Base-by-base conservation (phyloP, 2,113 vertebrate genomes). In the Ornithorhynchus anatinus region DNA sequence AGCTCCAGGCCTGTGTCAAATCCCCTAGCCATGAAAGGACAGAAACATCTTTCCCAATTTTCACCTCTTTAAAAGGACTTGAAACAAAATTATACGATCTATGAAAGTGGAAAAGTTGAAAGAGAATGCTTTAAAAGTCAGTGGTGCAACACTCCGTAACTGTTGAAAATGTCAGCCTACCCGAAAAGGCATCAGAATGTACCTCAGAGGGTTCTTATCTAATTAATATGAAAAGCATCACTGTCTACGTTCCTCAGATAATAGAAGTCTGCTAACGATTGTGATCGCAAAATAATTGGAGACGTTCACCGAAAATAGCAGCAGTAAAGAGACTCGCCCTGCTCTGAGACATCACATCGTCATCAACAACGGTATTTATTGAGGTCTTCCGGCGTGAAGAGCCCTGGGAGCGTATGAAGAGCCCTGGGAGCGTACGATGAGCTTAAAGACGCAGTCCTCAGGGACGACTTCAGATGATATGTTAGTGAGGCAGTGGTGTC, bases 161-260 rank as follows among this genome's bases (percentile, higher is more conserved):
- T 52, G 53, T 77, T 74, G 59, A 64, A 72, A 75, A 40, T 54
- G 12, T 17, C 23, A 47, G 7, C 4, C 61, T 72, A 59, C 5
- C 64, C 13, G 61, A 19, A 11, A 9, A 67, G 45, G 43, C 61
- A 76, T 65, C 52, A 77, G 72, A 33, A 72, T 40, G 27, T 77
- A n/a, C 76, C 59, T 69, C 53, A 69, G 52, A 74, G 60, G 33
- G 23, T 69, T 74, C 53, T 79, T 80, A 80, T 84, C 29, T 81
- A 84, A 89, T 89, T 85, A 86, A 79, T 59, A 80, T 57, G 15
- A 89, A 44, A 38, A 56, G 68, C 66, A 75, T 77, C 38, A 75
- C 43, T 42, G n/a, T 64, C 65, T 84, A 37, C 20, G 6, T 68
- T 45, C 77, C 44, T 82, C 81, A 59, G 85, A 77, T 72, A 81